phyloP scores from a whole-genome alignment of 2,113 vertebrate species.

The Odocoileus virginianus region DNA sequence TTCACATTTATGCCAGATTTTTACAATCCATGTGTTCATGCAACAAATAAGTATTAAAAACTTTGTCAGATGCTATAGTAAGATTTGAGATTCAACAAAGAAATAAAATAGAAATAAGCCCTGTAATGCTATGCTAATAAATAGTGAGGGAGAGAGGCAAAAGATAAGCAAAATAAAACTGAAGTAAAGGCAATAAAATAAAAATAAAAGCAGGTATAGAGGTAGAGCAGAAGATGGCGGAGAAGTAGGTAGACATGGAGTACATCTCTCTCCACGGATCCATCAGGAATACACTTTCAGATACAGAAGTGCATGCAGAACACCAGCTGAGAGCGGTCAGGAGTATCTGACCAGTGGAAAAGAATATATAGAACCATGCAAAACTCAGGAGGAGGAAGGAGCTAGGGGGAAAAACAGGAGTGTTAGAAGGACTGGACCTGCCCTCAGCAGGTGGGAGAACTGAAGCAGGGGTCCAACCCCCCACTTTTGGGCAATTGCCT shows the following conservation, averaged over 20 bases:
- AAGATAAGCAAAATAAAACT: not conserved
- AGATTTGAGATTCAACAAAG: not conserved
- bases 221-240: not conserved
- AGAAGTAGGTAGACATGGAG: not conserved
- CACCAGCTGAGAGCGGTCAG: not conserved
- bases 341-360: not conserved
- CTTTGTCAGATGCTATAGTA: not conserved
- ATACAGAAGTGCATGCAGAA: not conserved
- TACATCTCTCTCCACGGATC: not conserved
- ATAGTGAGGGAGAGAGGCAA: not conserved
- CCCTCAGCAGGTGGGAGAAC: not conserved
- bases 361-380: not conserved
- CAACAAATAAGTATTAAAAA: not conserved
- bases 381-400: not conserved
- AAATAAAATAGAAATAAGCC: not conserved
- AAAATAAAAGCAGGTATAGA: not conserved
- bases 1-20: not conserved
- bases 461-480: not conserved
- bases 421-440: not conserved
- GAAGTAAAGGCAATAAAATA: not conserved
- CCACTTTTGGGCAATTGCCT: not conserved
- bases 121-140: not conserved
- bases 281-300: not conserved
- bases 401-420: not conserved
- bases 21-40: not conserved